Conservation (phyloP, 1,140 invertebrate species). For the Brachionus manjavacas region DNA sequence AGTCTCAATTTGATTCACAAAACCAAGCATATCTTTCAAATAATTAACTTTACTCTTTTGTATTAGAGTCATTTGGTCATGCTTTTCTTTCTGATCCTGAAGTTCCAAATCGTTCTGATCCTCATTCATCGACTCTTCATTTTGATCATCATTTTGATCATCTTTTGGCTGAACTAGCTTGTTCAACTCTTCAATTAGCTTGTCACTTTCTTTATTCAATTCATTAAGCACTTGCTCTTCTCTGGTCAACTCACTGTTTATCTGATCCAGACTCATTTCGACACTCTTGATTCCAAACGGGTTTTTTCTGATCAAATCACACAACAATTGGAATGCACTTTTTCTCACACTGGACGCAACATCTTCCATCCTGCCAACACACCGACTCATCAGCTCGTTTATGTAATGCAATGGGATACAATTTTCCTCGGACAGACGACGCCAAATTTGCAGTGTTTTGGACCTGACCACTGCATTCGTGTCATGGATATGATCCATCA, state of each 20-base stretch:
- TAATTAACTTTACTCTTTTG: slow-evolving; percentile 41
- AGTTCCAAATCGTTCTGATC: slow-evolving; percentile 44
- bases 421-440: slow-evolving; percentile 66
- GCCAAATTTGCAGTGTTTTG: slow-evolving; percentile 71
- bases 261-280: slow-evolving; percentile 52
- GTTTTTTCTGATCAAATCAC: slow-evolving; percentile 34
- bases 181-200: slow-evolving; percentile 56
- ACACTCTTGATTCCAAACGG: slow-evolving; percentile 42
- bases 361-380: slow-evolving; percentile 30
- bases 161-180: slow-evolving; percentile 46
- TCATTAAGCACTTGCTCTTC: slow-evolving; percentile 54
- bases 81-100: slow-evolving; percentile 42
- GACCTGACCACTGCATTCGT: slow-evolving; percentile 74
- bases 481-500: slow-evolving; percentile 77
- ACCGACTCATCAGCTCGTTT: slow-evolving; percentile 35
- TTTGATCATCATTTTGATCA: slow-evolving; percentile 51
- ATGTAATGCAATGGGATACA: slow-evolving; percentile 48
- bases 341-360: slow-evolving; percentile 40
- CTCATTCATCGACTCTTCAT: slow-evolving; percentile 43
- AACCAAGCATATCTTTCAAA: slow-evolving; percentile 64
- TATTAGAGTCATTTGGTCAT: slow-evolving; percentile 17
- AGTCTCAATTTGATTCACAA: slow-evolving; percentile 66
- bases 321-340: slow-evolving; percentile 34
- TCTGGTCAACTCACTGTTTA: slow-evolving; percentile 51
- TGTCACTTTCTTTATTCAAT: slow-evolving; percentile 61